These are phyloP conservation scores for Dicranocentrus wangi DNA, from an alignment of 2,888 invertebrate genomes.

Conservation along the genomic window DNA sequence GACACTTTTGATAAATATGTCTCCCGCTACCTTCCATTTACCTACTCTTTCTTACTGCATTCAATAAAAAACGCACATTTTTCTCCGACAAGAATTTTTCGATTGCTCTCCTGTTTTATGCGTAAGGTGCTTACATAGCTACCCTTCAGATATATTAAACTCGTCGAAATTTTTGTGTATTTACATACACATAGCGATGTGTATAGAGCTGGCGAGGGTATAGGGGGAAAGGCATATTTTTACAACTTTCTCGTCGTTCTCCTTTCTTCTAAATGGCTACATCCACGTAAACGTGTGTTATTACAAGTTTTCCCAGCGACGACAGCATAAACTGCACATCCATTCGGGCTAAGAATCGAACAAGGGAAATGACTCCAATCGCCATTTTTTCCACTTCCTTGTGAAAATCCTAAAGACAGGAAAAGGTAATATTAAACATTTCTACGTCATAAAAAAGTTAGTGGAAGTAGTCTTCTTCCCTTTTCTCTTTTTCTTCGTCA, in stretches of 20 bases:
- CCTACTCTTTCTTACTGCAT: slow-evolving; percentile 27
- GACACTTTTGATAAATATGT: slow-evolving; percentile 8
- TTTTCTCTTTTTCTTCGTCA: neutral
- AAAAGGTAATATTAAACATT: slow-evolving; percentile 41
- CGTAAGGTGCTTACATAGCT: slow-evolving; percentile 30
- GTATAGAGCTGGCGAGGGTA: neutral
- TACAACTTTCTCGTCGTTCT: slow-evolving; percentile 20
- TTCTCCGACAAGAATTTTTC: slow-evolving; percentile 58
- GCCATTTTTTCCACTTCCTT: slow-evolving; percentile 15
- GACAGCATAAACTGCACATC: neutral
- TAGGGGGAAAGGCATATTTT: slow-evolving; percentile 34
- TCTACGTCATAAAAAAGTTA: slow-evolving; percentile 18
- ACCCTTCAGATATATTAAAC: neutral
- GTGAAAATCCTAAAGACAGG: slow-evolving; percentile 1
- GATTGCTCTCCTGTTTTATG: slow-evolving; percentile 44
- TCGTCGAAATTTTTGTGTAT: neutral
- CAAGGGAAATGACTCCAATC: slow-evolving; percentile 7
- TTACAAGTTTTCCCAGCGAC: neutral
- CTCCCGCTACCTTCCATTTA: neutral
- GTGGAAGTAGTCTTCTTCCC: slow-evolving; percentile 11
- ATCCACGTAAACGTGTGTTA: neutral
- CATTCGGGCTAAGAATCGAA: slow-evolving; percentile 10
- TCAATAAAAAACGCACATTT: slow-evolving; percentile 64
- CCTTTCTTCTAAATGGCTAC: neutral
- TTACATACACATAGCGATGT: neutral